phyloP scores from a whole-genome alignment of 2,888 invertebrate genomes.

The Arrhopalites spinosus region DNA sequence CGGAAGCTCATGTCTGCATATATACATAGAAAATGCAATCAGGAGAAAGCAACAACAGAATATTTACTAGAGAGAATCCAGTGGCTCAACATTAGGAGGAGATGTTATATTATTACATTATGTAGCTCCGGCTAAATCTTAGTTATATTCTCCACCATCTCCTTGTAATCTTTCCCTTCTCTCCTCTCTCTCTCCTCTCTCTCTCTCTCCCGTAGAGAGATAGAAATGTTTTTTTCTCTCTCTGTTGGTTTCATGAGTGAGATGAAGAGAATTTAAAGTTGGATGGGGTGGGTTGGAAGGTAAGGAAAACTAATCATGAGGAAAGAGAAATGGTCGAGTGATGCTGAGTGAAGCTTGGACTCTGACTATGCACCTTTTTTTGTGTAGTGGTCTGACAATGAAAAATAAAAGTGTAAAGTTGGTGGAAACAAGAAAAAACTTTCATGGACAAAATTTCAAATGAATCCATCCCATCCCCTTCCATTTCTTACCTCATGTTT shows the following conservation, averaged over 20 bases:
- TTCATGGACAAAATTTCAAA: too few relatives aligned
- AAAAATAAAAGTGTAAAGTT: too few relatives aligned
- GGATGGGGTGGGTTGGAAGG: not conserved
- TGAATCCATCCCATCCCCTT: not conserved
- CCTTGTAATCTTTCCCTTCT: slow-evolving; percentile 30
- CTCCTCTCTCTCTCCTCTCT: slow-evolving; percentile 16
- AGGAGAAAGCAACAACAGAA: slow-evolving; percentile 4
- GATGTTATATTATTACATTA: not conserved
- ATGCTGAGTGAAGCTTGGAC: not conserved
- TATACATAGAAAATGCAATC: slow-evolving; percentile 17
- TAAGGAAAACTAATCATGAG: not conserved
- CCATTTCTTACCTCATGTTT: not conserved
- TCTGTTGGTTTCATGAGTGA: not conserved
- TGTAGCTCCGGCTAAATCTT: slow-evolving; percentile 37
- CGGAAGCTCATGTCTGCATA: not conserved
- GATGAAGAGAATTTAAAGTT: not conserved
- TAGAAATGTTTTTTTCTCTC: slow-evolving; percentile 24
- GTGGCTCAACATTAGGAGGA: not conserved
- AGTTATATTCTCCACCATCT: slow-evolving; percentile 38
- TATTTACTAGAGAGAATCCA: too few relatives aligned
- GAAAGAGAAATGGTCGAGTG: not conserved
- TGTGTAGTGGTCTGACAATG: not conserved
- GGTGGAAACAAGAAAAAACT: too few relatives aligned
- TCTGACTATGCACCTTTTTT: not conserved
- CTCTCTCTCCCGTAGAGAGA: slow-evolving; percentile 1